Conservation (phyloP, 1,140 invertebrate genomes). For the Plodia interpunctella region DNA sequence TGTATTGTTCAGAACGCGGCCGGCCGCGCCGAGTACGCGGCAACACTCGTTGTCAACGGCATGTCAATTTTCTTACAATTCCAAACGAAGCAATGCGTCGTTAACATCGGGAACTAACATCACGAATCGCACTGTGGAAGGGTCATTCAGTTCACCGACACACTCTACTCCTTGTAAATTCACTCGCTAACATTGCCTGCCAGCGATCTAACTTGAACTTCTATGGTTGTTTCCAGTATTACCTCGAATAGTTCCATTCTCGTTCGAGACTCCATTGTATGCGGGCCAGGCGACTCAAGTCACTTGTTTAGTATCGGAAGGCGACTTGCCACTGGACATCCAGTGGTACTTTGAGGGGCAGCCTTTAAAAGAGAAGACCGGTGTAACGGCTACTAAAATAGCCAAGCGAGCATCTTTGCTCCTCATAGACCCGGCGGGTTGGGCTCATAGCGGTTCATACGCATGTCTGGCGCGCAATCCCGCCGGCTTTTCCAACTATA, state of each 20-base stretch:
- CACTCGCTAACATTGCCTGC: conserved; percentile 68
- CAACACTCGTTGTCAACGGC: conserved; percentile 79
- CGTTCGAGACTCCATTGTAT: conserved; percentile 82
- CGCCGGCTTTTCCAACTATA: conserved; percentile 91
- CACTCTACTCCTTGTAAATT: conserved; percentile 36
- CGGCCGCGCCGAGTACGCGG: conserved; percentile 78
- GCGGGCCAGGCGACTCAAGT: conserved; percentile 85
- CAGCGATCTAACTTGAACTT: conserved; percentile 52
- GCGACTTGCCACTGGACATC: conserved; percentile 90
- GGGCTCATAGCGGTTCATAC: conserved; percentile 90
- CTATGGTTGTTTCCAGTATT: conserved; percentile 81
- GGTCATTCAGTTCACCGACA: conserved; percentile 42
- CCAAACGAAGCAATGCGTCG: conserved; percentile 9
- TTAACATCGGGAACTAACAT: conserved; percentile 61
- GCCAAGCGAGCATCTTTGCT: conserved; percentile 84
- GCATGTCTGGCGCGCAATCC: conserved; percentile 92
- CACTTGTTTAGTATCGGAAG: conserved; percentile 86
- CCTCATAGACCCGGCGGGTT: conserved; percentile 85
- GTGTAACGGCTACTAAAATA: conserved; percentile 79
- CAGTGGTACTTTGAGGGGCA: conserved; percentile 85
- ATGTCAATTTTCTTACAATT: conserved; percentile 43
- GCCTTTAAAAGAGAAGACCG: conserved; percentile 78
- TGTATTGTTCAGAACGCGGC: conserved; percentile 82
- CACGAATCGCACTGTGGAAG: conserved; percentile 50
- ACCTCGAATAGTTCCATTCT: conserved; percentile 85